phyloP scores from a whole-genome alignment of 2,888 invertebrate species.

The Andrena haemorrhoa region DNA sequence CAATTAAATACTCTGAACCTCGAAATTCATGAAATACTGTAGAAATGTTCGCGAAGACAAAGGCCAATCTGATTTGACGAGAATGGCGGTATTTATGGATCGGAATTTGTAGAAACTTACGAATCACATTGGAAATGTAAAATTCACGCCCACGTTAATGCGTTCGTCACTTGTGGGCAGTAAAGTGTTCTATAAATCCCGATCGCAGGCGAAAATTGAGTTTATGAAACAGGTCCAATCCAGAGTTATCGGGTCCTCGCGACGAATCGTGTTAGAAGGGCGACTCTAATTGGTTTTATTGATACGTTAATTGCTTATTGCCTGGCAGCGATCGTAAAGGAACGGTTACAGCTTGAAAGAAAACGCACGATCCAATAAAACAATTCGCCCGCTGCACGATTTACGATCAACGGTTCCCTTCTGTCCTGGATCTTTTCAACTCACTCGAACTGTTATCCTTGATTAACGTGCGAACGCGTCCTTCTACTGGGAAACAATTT shows the following conservation, averaged over 20 bases:
- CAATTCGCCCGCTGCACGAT: constrained; percentile 24
- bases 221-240: constrained; percentile 66
- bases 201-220: constrained; percentile 50
- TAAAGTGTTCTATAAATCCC: constrained; percentile 61
- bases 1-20: no score
- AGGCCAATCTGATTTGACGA: neutral
- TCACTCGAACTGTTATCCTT: constrained; percentile 20
- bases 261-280: constrained; percentile 66
- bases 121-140: neutral
- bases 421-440: constrained; percentile 7
- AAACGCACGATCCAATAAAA: constrained; percentile 45
- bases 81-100: neutral
- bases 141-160: neutral
- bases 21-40: no score
- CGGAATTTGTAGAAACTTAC: neutral
- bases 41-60: no score
- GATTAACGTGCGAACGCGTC: neutral
- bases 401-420: constrained; percentile 26
- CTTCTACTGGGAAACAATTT: neutral
- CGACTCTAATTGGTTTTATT: constrained; percentile 81
- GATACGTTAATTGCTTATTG: constrained; percentile 80
- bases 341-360: constrained; percentile 42
- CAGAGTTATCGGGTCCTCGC: constrained; percentile 62
- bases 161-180: neutral
- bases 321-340: constrained; percentile 73